A percentile compares a stretch with the other conserved stretches of the same genome.
phyloP scores from a whole-genome alignment of 1,140 invertebrate genomes.

The Zaprionus ghesquierei region DNA sequence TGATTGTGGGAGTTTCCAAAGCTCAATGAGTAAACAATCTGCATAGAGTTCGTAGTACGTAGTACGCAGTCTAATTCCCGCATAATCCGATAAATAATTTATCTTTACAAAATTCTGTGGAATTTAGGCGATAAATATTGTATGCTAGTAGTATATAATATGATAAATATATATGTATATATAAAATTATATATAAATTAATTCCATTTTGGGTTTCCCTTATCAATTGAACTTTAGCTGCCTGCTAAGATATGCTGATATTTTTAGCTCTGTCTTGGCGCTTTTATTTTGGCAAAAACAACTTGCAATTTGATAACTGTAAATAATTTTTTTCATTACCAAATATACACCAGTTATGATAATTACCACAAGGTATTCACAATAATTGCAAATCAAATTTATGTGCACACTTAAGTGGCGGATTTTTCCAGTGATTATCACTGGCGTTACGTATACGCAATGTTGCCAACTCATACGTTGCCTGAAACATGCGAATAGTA shows the following conservation, averaged over 20 bases:
- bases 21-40: neutral
- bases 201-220: no score
- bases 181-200: no score
- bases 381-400: conserved; percentile 11
- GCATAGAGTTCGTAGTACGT: neutral
- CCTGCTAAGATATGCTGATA: conserved; percentile 16
- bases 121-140: no score
- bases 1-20: neutral
- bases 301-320: neutral
- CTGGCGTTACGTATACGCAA: conserved; percentile 31
- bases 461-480: conserved; percentile 40
- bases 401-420: conserved; percentile 21
- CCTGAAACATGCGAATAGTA: no score
- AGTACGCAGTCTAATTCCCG: neutral
- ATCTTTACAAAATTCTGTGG: neutral
- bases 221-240: conserved; percentile 27
- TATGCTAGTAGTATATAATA: no score
- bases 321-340: neutral
- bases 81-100: neutral
- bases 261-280: conserved; percentile 2
- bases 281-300: conserved; percentile 5
- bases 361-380: conserved; percentile 15
- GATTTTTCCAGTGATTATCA: conserved; percentile 50
- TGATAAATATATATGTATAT: no score
- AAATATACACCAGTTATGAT: neutral